Conservation (phyloP, 2,797 vertebrate species). For the Spatula clypeata region DNA sequence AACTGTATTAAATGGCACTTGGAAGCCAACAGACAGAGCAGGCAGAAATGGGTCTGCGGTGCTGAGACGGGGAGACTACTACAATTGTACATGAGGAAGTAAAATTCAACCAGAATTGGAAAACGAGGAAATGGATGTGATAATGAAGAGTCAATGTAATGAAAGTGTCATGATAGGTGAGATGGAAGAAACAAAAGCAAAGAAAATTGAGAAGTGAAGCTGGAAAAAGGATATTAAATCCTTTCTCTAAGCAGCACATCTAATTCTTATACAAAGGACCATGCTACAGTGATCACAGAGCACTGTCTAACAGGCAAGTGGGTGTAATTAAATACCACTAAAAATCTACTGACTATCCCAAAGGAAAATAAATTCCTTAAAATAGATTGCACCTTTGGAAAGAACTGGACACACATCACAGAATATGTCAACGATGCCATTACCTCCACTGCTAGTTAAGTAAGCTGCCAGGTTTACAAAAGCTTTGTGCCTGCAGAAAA, state of each 20-base stretch:
- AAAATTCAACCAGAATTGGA: not conserved
- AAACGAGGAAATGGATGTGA: not conserved
- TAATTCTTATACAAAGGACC: not conserved
- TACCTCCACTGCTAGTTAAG: not conserved
- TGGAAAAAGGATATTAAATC: not conserved
- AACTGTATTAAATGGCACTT: not conserved
- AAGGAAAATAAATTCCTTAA: not conserved
- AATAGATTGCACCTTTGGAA: not conserved
- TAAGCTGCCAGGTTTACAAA: not conserved
- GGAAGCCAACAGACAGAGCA: not conserved
- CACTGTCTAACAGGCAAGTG: not conserved
- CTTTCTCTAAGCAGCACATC: not conserved
- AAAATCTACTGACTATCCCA: not conserved
- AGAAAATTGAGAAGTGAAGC: not conserved
- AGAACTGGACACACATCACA: not conserved
- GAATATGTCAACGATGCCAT: not conserved
- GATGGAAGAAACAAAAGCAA: not conserved
- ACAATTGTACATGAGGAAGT: accelerated
- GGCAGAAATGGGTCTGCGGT: not conserved
- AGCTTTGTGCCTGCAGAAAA: not conserved
- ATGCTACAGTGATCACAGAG: not conserved
- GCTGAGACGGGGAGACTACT: not conserved
- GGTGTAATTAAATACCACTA: not conserved
- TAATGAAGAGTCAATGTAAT: not conserved
- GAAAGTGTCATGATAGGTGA: not conserved